Percentiles rank a stretch among this genome's conserved stretches.
phyloP scores from a whole-genome alignment of 2,888 invertebrate species.

The Erebia ligea region DNA sequence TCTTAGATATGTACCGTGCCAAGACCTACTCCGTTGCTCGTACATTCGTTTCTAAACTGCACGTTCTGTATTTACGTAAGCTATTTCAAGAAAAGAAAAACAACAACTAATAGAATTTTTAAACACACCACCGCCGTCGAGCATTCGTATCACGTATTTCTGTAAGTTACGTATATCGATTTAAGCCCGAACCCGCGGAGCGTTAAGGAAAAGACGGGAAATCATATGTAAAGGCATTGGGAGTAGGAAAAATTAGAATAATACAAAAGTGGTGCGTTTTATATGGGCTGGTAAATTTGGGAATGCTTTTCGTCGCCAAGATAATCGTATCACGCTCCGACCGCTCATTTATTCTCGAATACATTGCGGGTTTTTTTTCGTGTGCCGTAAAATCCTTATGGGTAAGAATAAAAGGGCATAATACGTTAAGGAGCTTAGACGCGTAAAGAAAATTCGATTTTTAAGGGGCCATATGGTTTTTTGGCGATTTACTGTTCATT shows the following conservation, averaged over 20 bases:
- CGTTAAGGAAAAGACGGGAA: constrained; percentile 22
- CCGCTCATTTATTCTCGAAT: constrained; percentile 40
- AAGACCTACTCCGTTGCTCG: no score
- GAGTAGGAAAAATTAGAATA: constrained; percentile 46
- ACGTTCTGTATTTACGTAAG: neutral
- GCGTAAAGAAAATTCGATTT: neutral
- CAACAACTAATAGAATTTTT: constrained; percentile 14
- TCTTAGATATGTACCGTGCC: no score
- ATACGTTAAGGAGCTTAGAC: neutral
- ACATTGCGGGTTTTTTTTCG: constrained; percentile 29
- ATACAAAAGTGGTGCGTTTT: constrained; percentile 45
- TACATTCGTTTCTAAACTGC: no score
- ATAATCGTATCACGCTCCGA: constrained; percentile 57
- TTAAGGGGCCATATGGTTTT: no score
- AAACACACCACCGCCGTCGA: constrained; percentile 17
- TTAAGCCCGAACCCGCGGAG: constrained; percentile 15
- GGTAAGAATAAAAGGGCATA: constrained; percentile 2
- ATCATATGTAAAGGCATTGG: constrained; percentile 38
- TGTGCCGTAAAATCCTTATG: constrained; percentile 26
- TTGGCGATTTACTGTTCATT: no score
- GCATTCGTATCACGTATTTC: constrained; percentile 14
- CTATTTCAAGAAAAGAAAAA: constrained; percentile 1
- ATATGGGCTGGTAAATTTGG: constrained; percentile 39
- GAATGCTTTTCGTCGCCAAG: constrained; percentile 51
- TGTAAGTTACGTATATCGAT: constrained; percentile 26